These are phyloP conservation scores for Dermolepida albohirtum DNA, from an alignment of 2,888 invertebrate species.

Conservation along the genomic window DNA sequence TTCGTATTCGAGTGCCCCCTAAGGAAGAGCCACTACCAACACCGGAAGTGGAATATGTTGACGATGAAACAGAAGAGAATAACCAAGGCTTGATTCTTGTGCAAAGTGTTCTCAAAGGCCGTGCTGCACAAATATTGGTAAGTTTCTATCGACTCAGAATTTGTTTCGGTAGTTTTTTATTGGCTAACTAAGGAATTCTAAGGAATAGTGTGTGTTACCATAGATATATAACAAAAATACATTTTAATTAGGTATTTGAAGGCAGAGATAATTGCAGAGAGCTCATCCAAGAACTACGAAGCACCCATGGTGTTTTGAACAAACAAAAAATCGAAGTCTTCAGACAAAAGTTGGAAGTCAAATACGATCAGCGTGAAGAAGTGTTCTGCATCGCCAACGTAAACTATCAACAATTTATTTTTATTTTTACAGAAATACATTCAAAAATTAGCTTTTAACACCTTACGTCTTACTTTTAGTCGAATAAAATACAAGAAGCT, in stretches of 20 bases:
- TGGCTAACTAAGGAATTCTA: too few species aligned
- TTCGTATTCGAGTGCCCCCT: slow-evolving; percentile 53
- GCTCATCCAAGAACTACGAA: slow-evolving; percentile 78
- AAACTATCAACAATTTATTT: slow-evolving; percentile 35
- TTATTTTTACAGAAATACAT: slow-evolving; percentile 1
- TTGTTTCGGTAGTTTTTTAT: background rate
- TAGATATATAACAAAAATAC: too few species aligned
- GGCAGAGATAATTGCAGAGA: slow-evolving; percentile 77
- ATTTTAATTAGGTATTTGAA: slow-evolving; percentile 73
- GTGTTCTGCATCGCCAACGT: slow-evolving; percentile 46
- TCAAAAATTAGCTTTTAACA: background rate
- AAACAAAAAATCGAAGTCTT: slow-evolving; percentile 65
- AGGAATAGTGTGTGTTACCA: background rate
- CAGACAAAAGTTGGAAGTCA: slow-evolving; percentile 56
- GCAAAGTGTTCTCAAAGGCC: slow-evolving; percentile 76
- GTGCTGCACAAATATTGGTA: slow-evolving; percentile 79
- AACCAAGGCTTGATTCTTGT: slow-evolving; percentile 72
- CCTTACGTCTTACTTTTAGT: slow-evolving; percentile 58
- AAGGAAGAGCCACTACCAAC: slow-evolving; percentile 51
- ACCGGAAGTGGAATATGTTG: slow-evolving; percentile 57
- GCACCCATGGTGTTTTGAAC: slow-evolving; percentile 74
- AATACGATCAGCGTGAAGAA: slow-evolving; percentile 59
- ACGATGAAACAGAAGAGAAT: slow-evolving; percentile 62
- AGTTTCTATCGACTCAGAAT: slow-evolving; percentile 41
- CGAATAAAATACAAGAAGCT: slow-evolving; percentile 71